Base-by-base conservation (phyloP, 2,888 invertebrate genomes). In the Athrips mouffetella region DNA sequence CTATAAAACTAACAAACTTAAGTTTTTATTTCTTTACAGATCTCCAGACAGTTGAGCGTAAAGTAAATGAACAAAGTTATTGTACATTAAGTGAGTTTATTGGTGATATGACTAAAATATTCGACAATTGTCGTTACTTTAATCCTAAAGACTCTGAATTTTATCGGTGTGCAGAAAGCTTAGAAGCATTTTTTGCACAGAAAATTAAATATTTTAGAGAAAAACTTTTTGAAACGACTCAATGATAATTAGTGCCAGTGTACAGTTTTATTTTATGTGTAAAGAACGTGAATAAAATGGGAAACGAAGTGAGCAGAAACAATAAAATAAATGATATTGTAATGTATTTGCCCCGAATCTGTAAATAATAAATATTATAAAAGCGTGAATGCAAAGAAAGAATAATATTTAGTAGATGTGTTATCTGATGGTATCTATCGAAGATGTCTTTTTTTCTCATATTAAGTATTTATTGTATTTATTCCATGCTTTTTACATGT, bases 111-210 rank as follows among this genome's bases (percentile, higher is more conserved):
- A 98, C 97, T 55, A 97, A 97, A 87, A 97, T 99, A 74, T 98
- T 99, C 85, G 98, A 99, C 89, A 99, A 99, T 87, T 99, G 99
- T 90, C 94, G 98, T 59, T 96, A 97, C 76, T 98, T 98, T 88
- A 98, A 98, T 87, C 96, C 97, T 51, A 94, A 95, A 73, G 97
- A 97, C 79, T 97, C 98, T 13, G 95, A 96, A 54, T 98, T 98
- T 87, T 98, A 96, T 88, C 95, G 97, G 71, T 98, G 98, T 89
- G 98, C 98, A 16, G 98, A 98, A 78, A 94, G 95, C 47, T 90
- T 99, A 55, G 98, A 99, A 89, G 94, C 95, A 52, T 98, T 94
- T 83, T 98, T 99, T 90, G 96, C 96, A 76, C 95, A 96, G 87
- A 97, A 96, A 91, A 95, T 97, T 59, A 95, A 95, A 88, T 92